phyloP scores from a whole-genome alignment of 2,797 vertebrate genomes.

The Ptychobarbus kaznakovi region DNA sequence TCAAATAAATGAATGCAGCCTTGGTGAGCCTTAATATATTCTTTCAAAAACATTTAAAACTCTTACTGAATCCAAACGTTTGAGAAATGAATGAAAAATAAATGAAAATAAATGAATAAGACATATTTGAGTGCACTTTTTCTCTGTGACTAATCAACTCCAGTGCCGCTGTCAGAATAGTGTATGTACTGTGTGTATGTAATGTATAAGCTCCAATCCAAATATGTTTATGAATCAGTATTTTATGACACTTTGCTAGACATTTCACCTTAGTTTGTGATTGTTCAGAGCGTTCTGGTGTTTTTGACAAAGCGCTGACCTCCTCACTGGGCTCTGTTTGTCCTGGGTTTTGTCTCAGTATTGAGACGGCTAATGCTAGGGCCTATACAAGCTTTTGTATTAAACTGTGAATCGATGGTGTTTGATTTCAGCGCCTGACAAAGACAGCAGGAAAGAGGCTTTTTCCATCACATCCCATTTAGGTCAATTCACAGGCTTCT shows the following conservation, averaged over 20 bases:
- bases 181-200: not conserved
- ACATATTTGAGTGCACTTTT: not conserved
- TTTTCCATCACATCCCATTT: constrained; percentile 52
- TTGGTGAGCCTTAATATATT: not conserved
- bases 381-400: constrained; percentile 30
- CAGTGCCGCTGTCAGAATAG: not conserved
- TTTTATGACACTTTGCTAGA: not conserved
- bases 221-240: not conserved
- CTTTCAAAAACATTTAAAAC: not conserved
- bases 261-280: not conserved
- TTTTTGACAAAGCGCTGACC: not conserved
- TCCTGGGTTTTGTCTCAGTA: not conserved
- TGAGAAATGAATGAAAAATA: not conserved
- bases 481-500: constrained; percentile 67
- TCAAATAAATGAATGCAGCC: not conserved
- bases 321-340: constrained; percentile 3
- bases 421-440: constrained; percentile 67
- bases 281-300: not conserved
- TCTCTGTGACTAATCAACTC: not conserved
- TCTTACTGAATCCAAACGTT: not conserved
- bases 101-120: not conserved
- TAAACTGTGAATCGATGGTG: constrained; percentile 50
- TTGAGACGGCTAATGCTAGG: constrained; percentile 29
- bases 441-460: constrained; percentile 53
- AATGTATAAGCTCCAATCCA: not conserved